phyloP scores from a whole-genome alignment of 2,113 vertebrate genomes.

The Hymenochirus boettgeri region DNA sequence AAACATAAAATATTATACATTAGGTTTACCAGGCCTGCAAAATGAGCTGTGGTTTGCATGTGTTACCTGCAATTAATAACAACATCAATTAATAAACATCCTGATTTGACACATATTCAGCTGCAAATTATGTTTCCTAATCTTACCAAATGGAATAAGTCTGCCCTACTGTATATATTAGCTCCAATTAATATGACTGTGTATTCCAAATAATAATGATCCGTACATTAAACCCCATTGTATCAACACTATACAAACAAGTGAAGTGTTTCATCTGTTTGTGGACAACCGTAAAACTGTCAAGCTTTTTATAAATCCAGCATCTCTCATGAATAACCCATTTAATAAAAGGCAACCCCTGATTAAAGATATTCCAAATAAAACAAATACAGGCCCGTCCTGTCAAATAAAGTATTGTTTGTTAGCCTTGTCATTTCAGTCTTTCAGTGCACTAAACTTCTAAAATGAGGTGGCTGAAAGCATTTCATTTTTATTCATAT shows the following conservation, averaged over 20 bases:
- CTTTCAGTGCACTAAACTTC: neutral
- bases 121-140: too few relatives aligned
- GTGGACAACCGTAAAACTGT: constrained; percentile 12
- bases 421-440: neutral
- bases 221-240: neutral
- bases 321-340: constrained; percentile 31
- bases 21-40: too few relatives aligned
- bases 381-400: constrained; percentile 4
- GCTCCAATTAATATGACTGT: constrained; percentile 5
- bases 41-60: too few relatives aligned
- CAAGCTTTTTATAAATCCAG: constrained; percentile 16
- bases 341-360: constrained; percentile 33
- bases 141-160: too few relatives aligned
- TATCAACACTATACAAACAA: neutral
- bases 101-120: too few relatives aligned
- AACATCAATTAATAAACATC: too few relatives aligned
- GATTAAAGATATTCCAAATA: constrained; percentile 32
- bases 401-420: neutral
- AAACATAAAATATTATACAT: too few relatives aligned
- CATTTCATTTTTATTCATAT: neutral
- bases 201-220: constrained; percentile 21
- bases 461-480: neutral
- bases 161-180: too few relatives aligned
- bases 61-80: too few relatives aligned
- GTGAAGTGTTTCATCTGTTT: constrained; percentile 2